These are phyloP conservation scores for Bergia sp. DNA, from an alignment of 92 coral and sea anemone genomes.

Conservation along the genomic window DNA sequence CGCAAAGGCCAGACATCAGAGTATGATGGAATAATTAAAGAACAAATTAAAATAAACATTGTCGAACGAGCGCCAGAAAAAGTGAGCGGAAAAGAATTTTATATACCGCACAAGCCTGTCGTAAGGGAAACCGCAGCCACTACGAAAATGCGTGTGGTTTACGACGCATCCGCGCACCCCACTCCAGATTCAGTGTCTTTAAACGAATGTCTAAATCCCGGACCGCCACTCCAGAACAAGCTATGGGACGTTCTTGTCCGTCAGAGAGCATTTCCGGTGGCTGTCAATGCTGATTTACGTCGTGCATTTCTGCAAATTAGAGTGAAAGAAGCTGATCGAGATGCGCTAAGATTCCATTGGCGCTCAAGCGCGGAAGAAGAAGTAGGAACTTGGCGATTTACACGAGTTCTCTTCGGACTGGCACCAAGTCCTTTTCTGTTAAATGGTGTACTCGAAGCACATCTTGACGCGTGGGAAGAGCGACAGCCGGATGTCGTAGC, in stretches of 20 bases:
- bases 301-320: constrained; percentile 30
- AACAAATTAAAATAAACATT: constrained; percentile 39
- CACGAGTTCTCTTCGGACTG: constrained; percentile 43
- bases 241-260: constrained; percentile 45
- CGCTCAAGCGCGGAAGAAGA: constrained; percentile 3
- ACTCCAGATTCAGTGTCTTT: constrained; percentile 26
- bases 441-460: constrained; percentile 28
- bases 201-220: constrained; percentile 50
- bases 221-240: constrained; percentile 40
- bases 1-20: constrained; percentile 47
- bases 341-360: constrained; percentile 46
- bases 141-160: constrained; percentile 30
- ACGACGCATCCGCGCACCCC: constrained; percentile 35
- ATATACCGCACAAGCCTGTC: constrained; percentile 13
- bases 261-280: constrained; percentile 27
- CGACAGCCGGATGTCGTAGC: constrained; percentile 45
- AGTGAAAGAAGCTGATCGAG: constrained; percentile 37
- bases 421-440: constrained; percentile 23
- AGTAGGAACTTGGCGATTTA: constrained; percentile 21
- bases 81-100: constrained; percentile 21
- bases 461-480: constrained; percentile 34
- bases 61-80: constrained; percentile 41
- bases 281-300: neutral
- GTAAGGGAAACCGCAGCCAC: constrained; percentile 19
- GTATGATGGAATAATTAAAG: constrained; percentile 52